A percentile compares a stretch with the other conserved stretches of the same genome.
These are phyloP conservation scores for Petromus typicus DNA, from an alignment of 2,113 vertebrate genomes.

Conservation along the genomic window DNA sequence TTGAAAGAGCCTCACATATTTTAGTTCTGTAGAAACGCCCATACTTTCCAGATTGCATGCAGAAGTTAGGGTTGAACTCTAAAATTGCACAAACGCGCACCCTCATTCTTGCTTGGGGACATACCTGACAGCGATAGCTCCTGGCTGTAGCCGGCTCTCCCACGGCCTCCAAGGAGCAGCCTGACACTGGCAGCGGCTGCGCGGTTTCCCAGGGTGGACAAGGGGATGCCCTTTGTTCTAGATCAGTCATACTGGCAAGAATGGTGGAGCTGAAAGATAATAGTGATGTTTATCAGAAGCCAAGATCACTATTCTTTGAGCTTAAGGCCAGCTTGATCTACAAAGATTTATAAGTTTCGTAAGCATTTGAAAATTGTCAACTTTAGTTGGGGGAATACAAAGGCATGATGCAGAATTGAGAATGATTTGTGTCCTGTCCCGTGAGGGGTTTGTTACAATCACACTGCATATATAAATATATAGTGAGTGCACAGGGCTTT, in stretches of 20 bases:
- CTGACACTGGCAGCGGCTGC: not conserved
- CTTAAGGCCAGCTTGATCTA: too few relatives aligned
- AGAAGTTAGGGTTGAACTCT: not conserved
- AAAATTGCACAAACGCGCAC: not conserved
- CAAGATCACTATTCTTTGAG: not conserved
- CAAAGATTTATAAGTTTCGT: not conserved
- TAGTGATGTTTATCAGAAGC: not conserved
- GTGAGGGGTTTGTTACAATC: not conserved
- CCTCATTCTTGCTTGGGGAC: not conserved
- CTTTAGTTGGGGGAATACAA: not conserved
- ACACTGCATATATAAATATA: rapidly evolving
- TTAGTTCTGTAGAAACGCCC: not conserved
- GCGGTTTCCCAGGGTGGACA: not conserved
- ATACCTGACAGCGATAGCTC: too few relatives aligned
- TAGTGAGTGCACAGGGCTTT: not conserved
- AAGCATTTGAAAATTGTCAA: not conserved
- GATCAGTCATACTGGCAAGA: not conserved
- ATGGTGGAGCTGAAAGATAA: not conserved
- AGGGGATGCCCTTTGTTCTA: not conserved
- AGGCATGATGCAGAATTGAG: not conserved
- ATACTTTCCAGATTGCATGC: not conserved
- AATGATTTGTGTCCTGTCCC: not conserved
- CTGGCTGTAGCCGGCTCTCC: not conserved
- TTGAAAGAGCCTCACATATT: not conserved
- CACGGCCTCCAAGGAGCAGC: not conserved